Evolutionary conservation across 2,113 vertebrate species (phyloP).

Genomic region (Petromus typicus): DNA sequence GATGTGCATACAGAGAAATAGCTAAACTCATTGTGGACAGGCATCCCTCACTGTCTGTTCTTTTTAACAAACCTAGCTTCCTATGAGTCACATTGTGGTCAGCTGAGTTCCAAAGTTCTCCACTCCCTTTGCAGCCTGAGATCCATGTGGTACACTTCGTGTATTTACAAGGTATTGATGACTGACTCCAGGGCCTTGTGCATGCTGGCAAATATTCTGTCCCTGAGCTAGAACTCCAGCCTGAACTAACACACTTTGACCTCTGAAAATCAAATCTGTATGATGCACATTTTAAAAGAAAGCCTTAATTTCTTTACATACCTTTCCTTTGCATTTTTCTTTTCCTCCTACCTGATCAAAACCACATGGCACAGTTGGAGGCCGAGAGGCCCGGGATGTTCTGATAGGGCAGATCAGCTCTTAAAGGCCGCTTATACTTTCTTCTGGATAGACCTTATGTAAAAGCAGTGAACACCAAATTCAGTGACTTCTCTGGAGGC

Average conservation of each 20-base stretch:
- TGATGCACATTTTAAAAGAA: neutral
- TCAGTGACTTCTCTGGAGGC: neutral
- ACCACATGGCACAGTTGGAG: neutral
- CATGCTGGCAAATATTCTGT: neutral
- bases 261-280: neutral
- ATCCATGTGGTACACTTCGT: neutral
- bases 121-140: neutral
- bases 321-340: neutral
- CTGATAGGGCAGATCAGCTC: no score
- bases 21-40: neutral
- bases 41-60: accelerated
- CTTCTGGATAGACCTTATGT: neutral
- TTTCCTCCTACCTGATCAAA: neutral
- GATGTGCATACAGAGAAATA: neutral
- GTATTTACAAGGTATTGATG: neutral
- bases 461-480: neutral
- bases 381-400: neutral
- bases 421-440: neutral
- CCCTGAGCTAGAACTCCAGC: neutral
- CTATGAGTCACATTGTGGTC: accelerated
- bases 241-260: neutral
- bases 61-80: neutral
- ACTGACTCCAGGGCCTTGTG: neutral
- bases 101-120: neutral
- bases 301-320: neutral